Evolutionary conservation across 2,888 invertebrate species (phyloP).

Genomic region (Thelaira solivaga): DNA sequence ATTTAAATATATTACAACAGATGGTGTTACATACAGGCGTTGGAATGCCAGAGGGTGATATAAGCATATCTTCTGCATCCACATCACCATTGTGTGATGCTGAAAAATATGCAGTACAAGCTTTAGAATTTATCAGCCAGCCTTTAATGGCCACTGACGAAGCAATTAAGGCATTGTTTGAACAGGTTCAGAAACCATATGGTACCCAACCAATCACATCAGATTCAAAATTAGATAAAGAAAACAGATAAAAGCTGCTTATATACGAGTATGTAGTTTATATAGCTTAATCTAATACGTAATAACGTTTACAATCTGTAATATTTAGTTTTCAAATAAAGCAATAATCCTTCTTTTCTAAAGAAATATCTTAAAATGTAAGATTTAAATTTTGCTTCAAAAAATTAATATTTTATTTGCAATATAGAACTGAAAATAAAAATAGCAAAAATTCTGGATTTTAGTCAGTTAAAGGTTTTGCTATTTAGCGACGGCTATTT

Average conservation of each 20-base stretch:
- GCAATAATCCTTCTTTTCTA: too few relatives aligned
- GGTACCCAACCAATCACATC: slow-evolving; percentile 6
- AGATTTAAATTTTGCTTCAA: too few relatives aligned
- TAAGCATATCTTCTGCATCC: slow-evolving; percentile 71
- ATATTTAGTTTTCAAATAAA: slow-evolving; percentile 27
- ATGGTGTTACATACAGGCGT: slow-evolving; percentile 76
- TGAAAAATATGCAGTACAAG: slow-evolving; percentile 74
- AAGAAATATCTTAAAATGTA: too few relatives aligned
- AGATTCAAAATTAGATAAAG: not conserved
- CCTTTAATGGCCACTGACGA: slow-evolving; percentile 76
- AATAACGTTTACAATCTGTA: too few relatives aligned
- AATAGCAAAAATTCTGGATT: too few relatives aligned
- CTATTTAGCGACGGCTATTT: too few relatives aligned
- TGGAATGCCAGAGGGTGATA: slow-evolving; percentile 74
- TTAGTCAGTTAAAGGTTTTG: too few relatives aligned
- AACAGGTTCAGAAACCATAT: slow-evolving; percentile 72
- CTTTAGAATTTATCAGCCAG: slow-evolving; percentile 74
- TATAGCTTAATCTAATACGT: too few relatives aligned
- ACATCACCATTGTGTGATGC: slow-evolving; percentile 73
- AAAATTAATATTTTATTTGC: too few relatives aligned
- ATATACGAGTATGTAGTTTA: not conserved
- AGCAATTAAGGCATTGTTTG: slow-evolving; percentile 75
- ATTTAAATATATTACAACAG: slow-evolving; percentile 76
- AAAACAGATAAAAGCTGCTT: not conserved
- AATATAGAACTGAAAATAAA: too few relatives aligned